phyloP scores from a whole-genome alignment of 2,113 vertebrate genomes.

The Microtus richardsoni region DNA sequence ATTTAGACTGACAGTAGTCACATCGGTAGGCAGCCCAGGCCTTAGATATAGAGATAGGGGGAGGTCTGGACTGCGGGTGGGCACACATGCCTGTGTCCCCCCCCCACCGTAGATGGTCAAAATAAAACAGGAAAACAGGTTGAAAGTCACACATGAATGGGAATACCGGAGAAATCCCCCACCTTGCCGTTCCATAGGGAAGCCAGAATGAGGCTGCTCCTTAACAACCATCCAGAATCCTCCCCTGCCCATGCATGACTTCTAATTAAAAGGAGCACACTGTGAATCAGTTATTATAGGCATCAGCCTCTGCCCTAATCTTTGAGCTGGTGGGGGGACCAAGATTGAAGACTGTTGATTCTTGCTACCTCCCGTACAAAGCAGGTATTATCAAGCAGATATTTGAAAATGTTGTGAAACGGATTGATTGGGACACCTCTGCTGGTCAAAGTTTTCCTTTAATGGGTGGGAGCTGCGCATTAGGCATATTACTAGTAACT shows the following conservation, averaged over 20 bases:
- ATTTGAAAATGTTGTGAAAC: neutral
- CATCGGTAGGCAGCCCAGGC: neutral
- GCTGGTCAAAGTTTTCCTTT: neutral
- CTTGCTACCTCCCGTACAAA: neutral
- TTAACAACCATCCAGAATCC: neutral
- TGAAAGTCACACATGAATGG: neutral
- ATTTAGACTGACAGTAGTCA: neutral
- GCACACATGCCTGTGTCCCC: neutral
- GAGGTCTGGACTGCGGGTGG: accelerated
- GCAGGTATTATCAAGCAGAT: neutral
- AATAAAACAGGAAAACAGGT: accelerated
- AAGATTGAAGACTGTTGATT: neutral
- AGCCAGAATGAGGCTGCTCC: neutral
- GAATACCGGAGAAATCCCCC: neutral
- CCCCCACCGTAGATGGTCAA: neutral
- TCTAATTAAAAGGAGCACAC: neutral
- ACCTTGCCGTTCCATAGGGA: neutral
- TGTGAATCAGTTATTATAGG: neutral
- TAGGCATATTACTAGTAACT: neutral
- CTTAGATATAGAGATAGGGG: neutral
- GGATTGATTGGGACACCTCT: neutral
- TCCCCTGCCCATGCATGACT: neutral
- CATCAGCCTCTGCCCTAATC: neutral
- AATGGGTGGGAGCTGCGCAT: neutral
- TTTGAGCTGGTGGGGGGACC: neutral